Evolutionary conservation across 2,888 invertebrate genomes (phyloP), one percentile per base, ranked within the genome.

Genomic region (Alsophila aescularia): DNA sequence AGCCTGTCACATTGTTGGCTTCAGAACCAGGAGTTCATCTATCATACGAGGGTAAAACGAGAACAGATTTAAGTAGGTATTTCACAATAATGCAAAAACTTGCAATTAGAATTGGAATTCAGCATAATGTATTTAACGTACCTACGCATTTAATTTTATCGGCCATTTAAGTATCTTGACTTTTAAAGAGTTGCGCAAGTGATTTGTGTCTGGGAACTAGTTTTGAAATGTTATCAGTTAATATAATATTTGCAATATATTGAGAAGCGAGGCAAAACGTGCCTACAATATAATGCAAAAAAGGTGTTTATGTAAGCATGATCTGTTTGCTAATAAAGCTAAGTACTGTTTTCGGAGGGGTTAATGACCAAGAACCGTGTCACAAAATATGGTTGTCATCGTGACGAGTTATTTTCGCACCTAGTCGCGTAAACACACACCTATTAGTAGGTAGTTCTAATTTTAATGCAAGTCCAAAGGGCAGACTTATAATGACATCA

Each of bases 341-440:
- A 35, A 40, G 58, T 66, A 74, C 73, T 67, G 72, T 79, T 77
- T 76, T 75, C 61, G 67, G 69, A 24, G 58, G 66, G 81, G 81
- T 70, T 80, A 73, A 66, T 78, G 87, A 74, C 83, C 82, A 73
- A 47, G 52, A 81, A 79, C 70, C 63, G 77, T 83, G 79, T 72
- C 77, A 73, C 69, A 62, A 78, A 78, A 77, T 63, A 40, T 62
- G 64, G 72, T 50, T 73, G 78, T 84, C 79, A 84, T 67, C 73
- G 70, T 85, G 81, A 82, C 75, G 69, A 58, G 62, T 55, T 61
- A 60, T 69, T 76, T 72, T 69, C 64, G 55, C 61, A 63, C 49
- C 63, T 64, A 52, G 50, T 27, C 44, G 50, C 31, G 31, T 32
- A 44, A 18, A 29, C 16, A 36, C 42, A 42, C 36, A n/a, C 21